These are phyloP conservation scores for Gasteruption jaculator DNA, from an alignment of 2,888 invertebrate species.

Conservation along the genomic window DNA sequence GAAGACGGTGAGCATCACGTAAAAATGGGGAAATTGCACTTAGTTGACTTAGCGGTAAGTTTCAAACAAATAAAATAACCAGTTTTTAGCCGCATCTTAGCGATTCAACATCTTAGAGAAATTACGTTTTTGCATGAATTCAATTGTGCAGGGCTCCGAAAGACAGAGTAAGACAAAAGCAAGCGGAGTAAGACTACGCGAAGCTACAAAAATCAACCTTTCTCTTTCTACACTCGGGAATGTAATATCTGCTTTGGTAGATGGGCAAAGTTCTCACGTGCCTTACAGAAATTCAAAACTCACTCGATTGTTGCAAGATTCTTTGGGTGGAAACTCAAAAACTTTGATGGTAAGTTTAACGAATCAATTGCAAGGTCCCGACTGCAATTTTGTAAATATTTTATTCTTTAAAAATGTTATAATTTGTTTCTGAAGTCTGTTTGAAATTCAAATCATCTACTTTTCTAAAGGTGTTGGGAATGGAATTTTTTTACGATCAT, in stretches of 20 bases:
- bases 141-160: slow-evolving; percentile 78
- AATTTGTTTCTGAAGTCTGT: too few relatives aligned
- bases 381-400: slow-evolving; percentile 3
- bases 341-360: slow-evolving; percentile 73
- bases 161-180: slow-evolving; percentile 96
- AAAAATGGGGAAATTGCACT: slow-evolving; percentile 92
- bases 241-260: slow-evolving; percentile 96
- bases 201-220: slow-evolving; percentile 97
- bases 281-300: slow-evolving; percentile 98
- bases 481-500: too few relatives aligned
- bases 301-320: slow-evolving; percentile 91
- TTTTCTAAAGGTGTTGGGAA: too few relatives aligned
- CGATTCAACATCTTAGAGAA: too few relatives aligned
- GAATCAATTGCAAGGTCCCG: not conserved
- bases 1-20: slow-evolving; percentile 82
- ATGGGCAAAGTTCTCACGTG: slow-evolving; percentile 95
- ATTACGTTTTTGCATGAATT: too few relatives aligned
- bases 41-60: slow-evolving; percentile 93
- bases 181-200: slow-evolving; percentile 85
- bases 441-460: slow-evolving; percentile 10
- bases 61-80: too few relatives aligned
- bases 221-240: slow-evolving; percentile 96
- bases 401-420: slow-evolving; percentile 5
- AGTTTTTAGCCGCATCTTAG: too few relatives aligned
- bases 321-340: slow-evolving; percentile 93